Evolutionary conservation across 1,140 invertebrate genomes (phyloP), one percentile per base, ranked within the genome.

Genomic region (Musca domestica): DNA sequence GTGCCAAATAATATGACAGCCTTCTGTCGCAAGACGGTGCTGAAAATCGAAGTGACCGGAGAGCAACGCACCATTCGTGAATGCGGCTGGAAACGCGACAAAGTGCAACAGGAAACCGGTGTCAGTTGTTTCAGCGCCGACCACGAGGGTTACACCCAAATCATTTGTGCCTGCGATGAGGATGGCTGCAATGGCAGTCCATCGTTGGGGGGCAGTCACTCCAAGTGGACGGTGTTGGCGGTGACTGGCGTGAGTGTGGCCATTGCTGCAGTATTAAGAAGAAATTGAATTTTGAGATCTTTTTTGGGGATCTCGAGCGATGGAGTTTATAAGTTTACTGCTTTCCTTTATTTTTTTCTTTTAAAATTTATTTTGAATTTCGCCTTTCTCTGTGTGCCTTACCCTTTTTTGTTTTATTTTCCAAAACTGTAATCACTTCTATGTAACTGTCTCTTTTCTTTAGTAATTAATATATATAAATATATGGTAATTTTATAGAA

Each of bases 61-160:
- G 80, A 85, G 63, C 79, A 81, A 3, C 74, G 85, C 0, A 81
- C 86, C 48, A 82, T 84, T 17, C 77, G 86, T n/a, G 78, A 80
- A 52, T 87, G 86, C 68, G 85, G 86, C 51, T 86, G 82, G 82
- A 75, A 84, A 9, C 22, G 61, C 54, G 78, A 78, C 66, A 72
- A 73, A 41, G 12, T 46, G 0, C 71, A 20, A 6, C 12, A 2
- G 3, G 52, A 52, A 52, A 17, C 23, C 1, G 77, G 80, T 12
- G 81, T 85, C 61, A 64, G 71, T 17, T 87, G 86, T 73, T 86
- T 86, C 72, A 82, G 81, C 48, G 83, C 83, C 15, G 84, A 84
- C 71, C 86, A 86, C 23, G 83, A 86, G 52, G 86, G 86, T 69
- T 86, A 85, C 66, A 74, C 83, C 23, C 85, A 87, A 69, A 83